These are phyloP conservation scores for Vulpes lagopus DNA, from an alignment of 2,113 vertebrate species.

Conservation along the genomic window DNA sequence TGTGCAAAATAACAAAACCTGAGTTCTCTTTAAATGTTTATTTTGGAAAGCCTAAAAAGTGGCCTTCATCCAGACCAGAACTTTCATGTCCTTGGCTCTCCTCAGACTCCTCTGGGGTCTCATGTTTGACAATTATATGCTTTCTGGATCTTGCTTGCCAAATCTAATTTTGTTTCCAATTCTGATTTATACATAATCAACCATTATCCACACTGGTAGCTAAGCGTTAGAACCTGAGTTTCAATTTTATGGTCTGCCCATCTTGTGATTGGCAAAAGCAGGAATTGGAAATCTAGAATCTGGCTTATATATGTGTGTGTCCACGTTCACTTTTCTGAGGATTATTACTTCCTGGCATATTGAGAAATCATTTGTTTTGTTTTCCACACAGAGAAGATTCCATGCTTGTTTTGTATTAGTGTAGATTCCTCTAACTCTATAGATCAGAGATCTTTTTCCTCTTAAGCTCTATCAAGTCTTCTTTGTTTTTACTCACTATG, in stretches of 20 bases:
- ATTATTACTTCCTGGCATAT: not conserved
- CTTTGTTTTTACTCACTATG: not conserved
- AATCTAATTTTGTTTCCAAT: slow-evolving; percentile 44
- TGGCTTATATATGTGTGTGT: not conserved
- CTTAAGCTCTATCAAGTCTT: not conserved
- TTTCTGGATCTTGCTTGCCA: not conserved
- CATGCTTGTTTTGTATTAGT: not conserved
- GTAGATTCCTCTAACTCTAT: not conserved
- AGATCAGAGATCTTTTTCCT: not conserved
- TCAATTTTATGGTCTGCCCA: not conserved
- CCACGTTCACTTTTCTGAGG: not conserved
- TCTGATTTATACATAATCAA: not conserved
- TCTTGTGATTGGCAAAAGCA: not conserved
- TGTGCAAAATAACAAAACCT: not conserved
- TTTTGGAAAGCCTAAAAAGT: not conserved
- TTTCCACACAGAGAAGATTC: not conserved
- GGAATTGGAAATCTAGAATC: not conserved
- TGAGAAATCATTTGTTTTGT: not conserved
- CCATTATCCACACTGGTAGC: not conserved
- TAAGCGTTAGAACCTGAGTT: not conserved
- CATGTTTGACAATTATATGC: not conserved
- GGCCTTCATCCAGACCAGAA: not conserved
- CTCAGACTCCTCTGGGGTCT: not conserved
- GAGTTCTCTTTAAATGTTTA: not conserved
- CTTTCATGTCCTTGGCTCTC: not conserved